A percentile compares a stretch with the other conserved stretches of the same genome.
These are phyloP conservation scores for Hyperoplus immaculatus DNA, from an alignment of 2,797 vertebrate species.

Conservation along the genomic window DNA sequence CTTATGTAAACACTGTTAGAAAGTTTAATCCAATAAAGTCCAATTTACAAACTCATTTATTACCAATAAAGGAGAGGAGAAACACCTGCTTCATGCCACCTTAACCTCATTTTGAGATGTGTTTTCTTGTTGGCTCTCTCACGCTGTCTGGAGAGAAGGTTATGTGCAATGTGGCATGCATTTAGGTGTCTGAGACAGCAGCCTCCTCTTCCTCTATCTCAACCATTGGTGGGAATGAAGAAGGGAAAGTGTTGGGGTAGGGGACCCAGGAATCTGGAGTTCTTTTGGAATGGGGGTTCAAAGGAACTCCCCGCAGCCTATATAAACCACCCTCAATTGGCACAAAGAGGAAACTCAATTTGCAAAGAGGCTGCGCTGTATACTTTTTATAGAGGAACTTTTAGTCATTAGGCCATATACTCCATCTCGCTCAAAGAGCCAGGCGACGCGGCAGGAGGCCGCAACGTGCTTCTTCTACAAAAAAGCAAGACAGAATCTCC, in stretches of 20 bases:
- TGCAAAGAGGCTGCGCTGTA: constrained; percentile 87
- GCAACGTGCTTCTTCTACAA: constrained; percentile 77
- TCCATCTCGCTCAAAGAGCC: constrained; percentile 81
- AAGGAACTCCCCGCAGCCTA: constrained; percentile 88
- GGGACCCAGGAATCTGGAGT: constrained; percentile 83
- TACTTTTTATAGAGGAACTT: constrained; percentile 91
- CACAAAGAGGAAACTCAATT: constrained; percentile 92
- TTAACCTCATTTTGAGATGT: constrained; percentile 72
- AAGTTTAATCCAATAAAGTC: constrained; percentile 82
- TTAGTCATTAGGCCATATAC: constrained; percentile 89
- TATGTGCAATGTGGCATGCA: constrained; percentile 81
- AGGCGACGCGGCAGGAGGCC: constrained; percentile 78
- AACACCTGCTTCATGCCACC: constrained; percentile 81
- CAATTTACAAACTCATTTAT: constrained; percentile 85
- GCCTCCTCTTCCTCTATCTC: constrained; percentile 76
- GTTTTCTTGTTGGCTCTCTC: constrained; percentile 65
- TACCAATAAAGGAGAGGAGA: constrained; percentile 81
- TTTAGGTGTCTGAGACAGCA: constrained; percentile 80
- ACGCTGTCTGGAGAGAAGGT: constrained; percentile 48
- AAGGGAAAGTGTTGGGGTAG: constrained; percentile 33
- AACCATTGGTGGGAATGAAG: constrained; percentile 67
- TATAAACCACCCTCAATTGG: constrained; percentile 92
- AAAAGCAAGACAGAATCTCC: constrained; percentile 65
- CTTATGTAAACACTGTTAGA: constrained; percentile 75
- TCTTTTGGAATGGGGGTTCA: constrained; percentile 86